Conservation (phyloP, 2,797 vertebrate species). For the Schizothorax lantsangensis region DNA sequence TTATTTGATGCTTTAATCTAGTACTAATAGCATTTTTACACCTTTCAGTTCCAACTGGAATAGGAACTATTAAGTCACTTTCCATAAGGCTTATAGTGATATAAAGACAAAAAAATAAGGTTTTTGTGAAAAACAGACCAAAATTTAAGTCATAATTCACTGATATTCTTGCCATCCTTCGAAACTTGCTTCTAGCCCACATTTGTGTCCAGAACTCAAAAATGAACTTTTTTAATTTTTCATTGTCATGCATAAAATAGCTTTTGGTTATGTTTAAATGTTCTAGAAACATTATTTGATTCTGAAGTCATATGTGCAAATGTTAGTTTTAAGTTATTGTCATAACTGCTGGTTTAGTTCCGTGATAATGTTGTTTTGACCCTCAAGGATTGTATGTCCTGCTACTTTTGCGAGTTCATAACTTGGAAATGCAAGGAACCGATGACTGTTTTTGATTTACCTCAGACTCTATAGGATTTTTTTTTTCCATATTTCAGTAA, state of each 20-base stretch:
- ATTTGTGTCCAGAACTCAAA: not conserved
- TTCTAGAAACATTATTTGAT: not conserved
- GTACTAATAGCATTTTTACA: conserved; percentile 10
- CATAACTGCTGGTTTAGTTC: not conserved
- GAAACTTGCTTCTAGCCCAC: not conserved
- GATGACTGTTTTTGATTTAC: conserved; percentile 17
- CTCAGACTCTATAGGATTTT: conserved; percentile 1
- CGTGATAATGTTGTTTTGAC: conserved; percentile 3
- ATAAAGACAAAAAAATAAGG: not conserved
- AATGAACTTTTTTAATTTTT: not conserved
- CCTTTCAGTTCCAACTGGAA: not conserved
- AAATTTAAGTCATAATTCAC: not conserved
- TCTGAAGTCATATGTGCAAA: not conserved
- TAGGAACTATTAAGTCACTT: not conserved
- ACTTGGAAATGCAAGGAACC: conserved; percentile 8
- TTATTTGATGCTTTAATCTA: not conserved
- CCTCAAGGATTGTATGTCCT: not conserved
- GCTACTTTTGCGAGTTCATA: not conserved
- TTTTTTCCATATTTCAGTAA: conserved; percentile 27
- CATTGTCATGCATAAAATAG: not conserved
- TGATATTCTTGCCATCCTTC: not conserved
- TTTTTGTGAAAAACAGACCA: not conserved
- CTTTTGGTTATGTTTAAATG: not conserved
- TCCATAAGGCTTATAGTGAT: not conserved
- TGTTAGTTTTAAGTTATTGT: not conserved